Base-by-base conservation (phyloP, 2,888 invertebrate species). In the Dorcus hopei region DNA sequence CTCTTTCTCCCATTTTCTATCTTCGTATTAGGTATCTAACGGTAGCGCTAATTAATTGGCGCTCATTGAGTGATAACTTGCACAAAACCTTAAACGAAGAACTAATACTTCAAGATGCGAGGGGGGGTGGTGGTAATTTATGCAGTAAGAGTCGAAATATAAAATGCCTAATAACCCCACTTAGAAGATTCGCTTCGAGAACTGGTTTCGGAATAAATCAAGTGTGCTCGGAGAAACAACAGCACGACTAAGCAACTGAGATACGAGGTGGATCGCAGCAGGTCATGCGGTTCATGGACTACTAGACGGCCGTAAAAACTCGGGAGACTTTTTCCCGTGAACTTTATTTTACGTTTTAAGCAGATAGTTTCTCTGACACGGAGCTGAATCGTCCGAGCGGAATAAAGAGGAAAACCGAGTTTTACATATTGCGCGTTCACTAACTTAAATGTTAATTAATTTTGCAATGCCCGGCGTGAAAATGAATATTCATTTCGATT, bases 211-310 rank as follows among this genome's bases (percentile, higher is more conserved):
- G 70, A 71, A 74, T 74, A 74, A 74, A 74, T 74, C 72, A 72
- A 73, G 72, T 72, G 70, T 70, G 71, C 68, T 66, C 62, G 64
- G 72, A 74, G 73, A 73, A 75, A 74, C 75, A 74, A 74, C 73
- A 63, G 74, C 74, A 75, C 74, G 74, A 73, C 74, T 66, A 61
- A 62, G 59, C 65, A 64, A 62, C 59, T 57, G 63, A 65, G 65
- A 61, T 65, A 62, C 54, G 58, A 64, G 72, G 71, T 70, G 69
- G 72, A 75, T 75, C 74, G 70, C 72, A 70, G 70, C 77, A 74
- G 77, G 76, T 77, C 76, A 76, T 72, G 69, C 72, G 73, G 77
- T 77, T 77, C 77, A 77, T 73, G 77, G 76, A 77, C 76, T 76
- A 75, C 75, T 76, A 74, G 74, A 74, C 72, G 69, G 67, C 68